Base-by-base conservation (phyloP, 2,113 vertebrate species). In the Myodes glareolus region DNA sequence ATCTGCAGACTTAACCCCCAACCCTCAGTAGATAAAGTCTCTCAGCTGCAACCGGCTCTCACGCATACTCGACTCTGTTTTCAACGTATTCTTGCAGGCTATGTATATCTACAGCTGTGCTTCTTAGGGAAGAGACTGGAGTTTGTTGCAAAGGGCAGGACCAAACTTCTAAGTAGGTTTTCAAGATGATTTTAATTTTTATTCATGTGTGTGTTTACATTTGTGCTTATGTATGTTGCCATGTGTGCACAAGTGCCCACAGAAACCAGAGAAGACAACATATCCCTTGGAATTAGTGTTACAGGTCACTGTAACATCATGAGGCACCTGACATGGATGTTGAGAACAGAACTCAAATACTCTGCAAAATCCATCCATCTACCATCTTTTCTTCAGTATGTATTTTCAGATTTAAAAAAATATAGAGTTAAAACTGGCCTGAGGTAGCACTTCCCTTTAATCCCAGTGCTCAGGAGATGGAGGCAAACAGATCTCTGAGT, bases 381-480 rank as follows among this genome's bases (percentile, higher is more conserved):
- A 25, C 36, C 39, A 87, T 82, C 36, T 73, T 33, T 75, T 72
- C 11, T 39, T 73, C 33, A 47, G 9, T 1, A 10, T n/a, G 39
- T 55, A 55, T 58, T 86, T 97, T 95, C 73, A 88, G 19, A 39
- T 91, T 81, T 27, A 77, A 58, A 42, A 42, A 25, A 42, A 13
- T 4, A 47, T 47, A 27, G n/a, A 76, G 39, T 76, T 45, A 73
- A 39, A 73, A 19, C 36, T n/a, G 36, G 68, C 7, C 36, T 39
- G 19, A 39, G 70, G 36, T 72, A n/a, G 8, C 9, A 10, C 70
- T 39, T 39, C 7, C 36, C n/a, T 73, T 73, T 73, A 73, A 73
- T 73, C n/a, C 17, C n/a, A 23, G 19, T 3, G 1, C 36, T 39
- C 19, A 1, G 8, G 19, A 39, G n/a, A 73, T 8, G 39, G 70